Percentiles rank a stretch among this genome's conserved stretches.
Evolutionary conservation across 2,888 invertebrate species (phyloP).

Genomic region (Entomobrya proxima): DNA sequence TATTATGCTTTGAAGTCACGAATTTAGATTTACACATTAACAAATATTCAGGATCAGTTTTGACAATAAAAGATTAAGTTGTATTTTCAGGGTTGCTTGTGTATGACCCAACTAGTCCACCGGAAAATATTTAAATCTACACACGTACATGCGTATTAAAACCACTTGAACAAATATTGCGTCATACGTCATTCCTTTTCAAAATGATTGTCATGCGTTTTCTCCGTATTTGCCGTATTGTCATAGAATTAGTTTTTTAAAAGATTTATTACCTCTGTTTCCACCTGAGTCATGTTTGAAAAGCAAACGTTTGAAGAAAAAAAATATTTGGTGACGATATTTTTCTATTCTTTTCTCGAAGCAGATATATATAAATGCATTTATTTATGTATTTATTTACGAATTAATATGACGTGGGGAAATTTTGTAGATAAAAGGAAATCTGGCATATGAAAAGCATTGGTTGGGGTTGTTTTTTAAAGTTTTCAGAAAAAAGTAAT

Average conservation of each 20-base stretch:
- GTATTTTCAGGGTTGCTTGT: neutral
- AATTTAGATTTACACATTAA: no score
- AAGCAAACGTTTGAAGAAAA: no score
- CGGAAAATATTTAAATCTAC: neutral
- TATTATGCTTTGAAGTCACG: no score
- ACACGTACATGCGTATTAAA: neutral
- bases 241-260: neutral
- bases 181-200: neutral
- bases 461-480: neutral
- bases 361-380: no score
- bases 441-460: neutral
- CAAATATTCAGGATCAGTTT: conserved; percentile 47
- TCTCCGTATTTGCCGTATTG: neutral
- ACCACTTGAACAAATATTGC: neutral
- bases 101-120: neutral
- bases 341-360: no score
- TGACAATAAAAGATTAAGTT: conserved; percentile 63
- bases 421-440: neutral
- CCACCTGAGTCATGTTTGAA: no score
- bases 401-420: neutral
- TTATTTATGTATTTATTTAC: no score
- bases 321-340: no score
- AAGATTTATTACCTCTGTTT: neutral
- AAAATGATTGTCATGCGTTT: conserved; percentile 9
- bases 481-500: neutral